Evolutionary conservation across 2,797 vertebrate species (phyloP).

Genomic region (Ptychadena robeensis): DNA sequence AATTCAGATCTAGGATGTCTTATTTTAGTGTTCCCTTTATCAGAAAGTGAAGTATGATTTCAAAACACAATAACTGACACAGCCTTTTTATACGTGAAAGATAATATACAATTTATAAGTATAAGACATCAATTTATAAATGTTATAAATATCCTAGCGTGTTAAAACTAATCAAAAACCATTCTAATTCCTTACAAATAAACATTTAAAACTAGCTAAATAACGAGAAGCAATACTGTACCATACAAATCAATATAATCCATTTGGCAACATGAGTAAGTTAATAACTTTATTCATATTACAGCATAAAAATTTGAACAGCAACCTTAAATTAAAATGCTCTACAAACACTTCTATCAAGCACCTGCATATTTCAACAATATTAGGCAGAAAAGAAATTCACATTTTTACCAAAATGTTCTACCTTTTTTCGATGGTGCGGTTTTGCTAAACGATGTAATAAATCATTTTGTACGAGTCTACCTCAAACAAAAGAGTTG

Average conservation of each 20-base stretch:
- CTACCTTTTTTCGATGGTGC: slow-evolving; percentile 8
- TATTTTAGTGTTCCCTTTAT: no score
- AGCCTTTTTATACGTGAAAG: background rate
- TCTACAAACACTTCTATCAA: background rate
- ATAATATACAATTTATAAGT: background rate
- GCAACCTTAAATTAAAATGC: background rate
- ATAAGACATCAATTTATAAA: background rate
- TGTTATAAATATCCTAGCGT: background rate
- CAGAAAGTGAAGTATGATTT: background rate
- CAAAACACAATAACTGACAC: background rate
- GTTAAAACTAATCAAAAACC: background rate
- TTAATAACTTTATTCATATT: background rate
- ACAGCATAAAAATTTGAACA: background rate
- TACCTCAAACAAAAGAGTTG: slow-evolving; percentile 31
- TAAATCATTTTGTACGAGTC: slow-evolving; percentile 35
- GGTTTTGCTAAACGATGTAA: slow-evolving; percentile 30
- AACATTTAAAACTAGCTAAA: background rate
- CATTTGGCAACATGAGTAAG: background rate
- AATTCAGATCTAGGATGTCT: no score
- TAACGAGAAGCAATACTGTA: background rate
- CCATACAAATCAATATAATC: background rate
- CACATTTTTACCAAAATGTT: slow-evolving; percentile 18
- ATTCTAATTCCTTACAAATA: background rate
- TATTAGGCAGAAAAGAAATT: slow-evolving; percentile 11
- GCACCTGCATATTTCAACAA: slow-evolving; percentile 14